Percentiles rank a stretch among this genome's conserved stretches.
Evolutionary conservation across 2,113 vertebrate genomes (phyloP).

Genomic region (Helogale parvula): DNA sequence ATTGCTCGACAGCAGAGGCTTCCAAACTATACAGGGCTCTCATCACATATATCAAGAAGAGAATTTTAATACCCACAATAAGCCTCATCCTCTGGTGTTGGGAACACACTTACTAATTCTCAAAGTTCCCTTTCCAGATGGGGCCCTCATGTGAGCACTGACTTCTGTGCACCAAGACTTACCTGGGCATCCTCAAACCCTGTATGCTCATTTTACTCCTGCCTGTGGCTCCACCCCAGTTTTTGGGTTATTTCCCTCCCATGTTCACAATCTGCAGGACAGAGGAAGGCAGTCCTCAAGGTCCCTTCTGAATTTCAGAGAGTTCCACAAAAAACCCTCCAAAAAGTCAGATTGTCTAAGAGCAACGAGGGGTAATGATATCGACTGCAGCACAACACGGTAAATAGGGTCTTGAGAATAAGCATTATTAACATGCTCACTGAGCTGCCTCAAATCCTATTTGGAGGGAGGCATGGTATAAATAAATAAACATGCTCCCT

Average conservation of each 20-base stretch:
- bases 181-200: background rate
- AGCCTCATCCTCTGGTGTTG: background rate
- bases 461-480: slow-evolving; percentile 69
- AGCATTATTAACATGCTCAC: slow-evolving; percentile 73
- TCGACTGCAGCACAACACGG: background rate
- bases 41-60: background rate
- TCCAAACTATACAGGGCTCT: background rate
- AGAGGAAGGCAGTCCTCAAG: background rate
- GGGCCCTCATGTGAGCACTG: too few relatives aligned
- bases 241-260: background rate
- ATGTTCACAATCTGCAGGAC: background rate
- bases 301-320: slow-evolving; percentile 48
- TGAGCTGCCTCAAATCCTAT: slow-evolving; percentile 74
- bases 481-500: slow-evolving; percentile 73
- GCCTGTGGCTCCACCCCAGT: background rate
- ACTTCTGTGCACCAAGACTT: background rate
- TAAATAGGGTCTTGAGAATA: slow-evolving; percentile 69
- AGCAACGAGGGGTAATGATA: slow-evolving; percentile 64
- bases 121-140: background rate
- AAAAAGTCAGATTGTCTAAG: slow-evolving; percentile 40
- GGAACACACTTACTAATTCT: background rate
- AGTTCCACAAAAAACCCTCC: slow-evolving; percentile 10
- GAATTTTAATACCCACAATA: background rate
- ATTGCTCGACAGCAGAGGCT: background rate
- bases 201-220: background rate